These are phyloP conservation scores for Albula glossodonta DNA, from an alignment of 2,113 vertebrate genomes.

Conservation along the genomic window DNA sequence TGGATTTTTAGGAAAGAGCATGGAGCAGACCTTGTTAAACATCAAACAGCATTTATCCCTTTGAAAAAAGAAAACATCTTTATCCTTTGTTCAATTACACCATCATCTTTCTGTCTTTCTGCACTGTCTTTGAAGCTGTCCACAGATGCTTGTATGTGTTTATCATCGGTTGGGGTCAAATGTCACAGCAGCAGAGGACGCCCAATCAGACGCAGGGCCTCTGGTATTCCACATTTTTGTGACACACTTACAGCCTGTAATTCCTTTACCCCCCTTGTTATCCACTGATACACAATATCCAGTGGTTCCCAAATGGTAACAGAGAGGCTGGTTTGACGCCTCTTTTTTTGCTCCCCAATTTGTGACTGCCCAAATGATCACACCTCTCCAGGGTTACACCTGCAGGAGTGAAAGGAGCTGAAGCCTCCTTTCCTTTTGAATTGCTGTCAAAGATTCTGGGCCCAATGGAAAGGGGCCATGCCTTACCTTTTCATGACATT, in stretches of 20 bases:
- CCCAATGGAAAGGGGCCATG: too few relatives aligned
- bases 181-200: not conserved
- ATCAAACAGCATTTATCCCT: constrained; percentile 7
- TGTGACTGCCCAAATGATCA: too few relatives aligned
- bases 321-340: too few relatives aligned
- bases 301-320: too few relatives aligned
- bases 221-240: too few relatives aligned
- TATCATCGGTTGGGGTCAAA: not conserved
- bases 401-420: too few relatives aligned
- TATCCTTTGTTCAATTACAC: not conserved
- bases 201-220: not conserved
- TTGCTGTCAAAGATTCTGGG: too few relatives aligned
- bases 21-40: not conserved
- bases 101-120: constrained; percentile 6
- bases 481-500: too few relatives aligned
- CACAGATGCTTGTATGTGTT: not conserved
- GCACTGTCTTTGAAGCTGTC: constrained; percentile 17
- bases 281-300: too few relatives aligned
- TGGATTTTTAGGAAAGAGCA: not conserved
- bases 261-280: not conserved
- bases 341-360: too few relatives aligned
- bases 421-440: too few relatives aligned
- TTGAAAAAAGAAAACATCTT: not conserved
- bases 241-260: not conserved
- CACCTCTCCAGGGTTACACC: too few relatives aligned